Evolutionary conservation across 2,888 invertebrate genomes (phyloP).

Genomic region (Ophraella communa): DNA sequence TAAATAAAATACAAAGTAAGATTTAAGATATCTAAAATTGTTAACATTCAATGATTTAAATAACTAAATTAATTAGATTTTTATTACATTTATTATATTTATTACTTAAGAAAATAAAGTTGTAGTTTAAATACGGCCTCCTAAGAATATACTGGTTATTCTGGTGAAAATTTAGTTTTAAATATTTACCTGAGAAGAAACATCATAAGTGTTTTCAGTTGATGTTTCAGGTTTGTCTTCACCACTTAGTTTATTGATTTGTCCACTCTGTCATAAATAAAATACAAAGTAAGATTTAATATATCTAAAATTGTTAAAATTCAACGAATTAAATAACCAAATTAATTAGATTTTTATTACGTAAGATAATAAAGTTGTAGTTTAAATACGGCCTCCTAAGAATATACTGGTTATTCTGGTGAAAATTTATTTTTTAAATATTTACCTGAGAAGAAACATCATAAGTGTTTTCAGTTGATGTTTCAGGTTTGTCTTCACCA

Average conservation of each 20-base stretch:
- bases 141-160: not conserved
- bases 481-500: not conserved
- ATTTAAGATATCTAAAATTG: too few relatives aligned
- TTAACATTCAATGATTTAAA: too few relatives aligned
- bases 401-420: not conserved
- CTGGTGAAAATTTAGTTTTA: not conserved
- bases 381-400: not conserved
- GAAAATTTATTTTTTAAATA: not conserved
- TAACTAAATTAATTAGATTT: too few relatives aligned
- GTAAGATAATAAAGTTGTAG: too few relatives aligned
- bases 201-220: not conserved
- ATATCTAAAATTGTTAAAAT: too few relatives aligned
- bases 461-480: not conserved
- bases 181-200: not conserved
- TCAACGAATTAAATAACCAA: too few relatives aligned
- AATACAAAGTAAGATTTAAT: too few relatives aligned
- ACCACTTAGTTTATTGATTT: not conserved
- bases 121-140: not conserved
- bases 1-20: not conserved
- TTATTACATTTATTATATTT: too few relatives aligned
- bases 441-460: not conserved
- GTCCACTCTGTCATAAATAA: not conserved
- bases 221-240: not conserved
- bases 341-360: too few relatives aligned
- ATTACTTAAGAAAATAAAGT: too few relatives aligned